Conservation (phyloP, 2,888 invertebrate genomes). For the Tridacna crocea region DNA sequence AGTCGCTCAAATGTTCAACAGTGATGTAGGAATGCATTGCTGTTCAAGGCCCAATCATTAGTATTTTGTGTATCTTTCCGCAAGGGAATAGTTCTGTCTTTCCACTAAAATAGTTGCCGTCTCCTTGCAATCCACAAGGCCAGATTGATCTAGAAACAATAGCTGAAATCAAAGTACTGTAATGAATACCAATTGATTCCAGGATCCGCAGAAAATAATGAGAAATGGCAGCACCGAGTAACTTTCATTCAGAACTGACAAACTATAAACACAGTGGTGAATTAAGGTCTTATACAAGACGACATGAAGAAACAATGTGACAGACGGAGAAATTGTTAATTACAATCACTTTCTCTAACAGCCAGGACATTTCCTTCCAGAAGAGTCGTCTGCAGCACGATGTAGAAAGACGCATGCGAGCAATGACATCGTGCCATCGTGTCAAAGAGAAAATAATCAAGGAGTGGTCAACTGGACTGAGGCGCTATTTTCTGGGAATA, state of each 20-base stretch:
- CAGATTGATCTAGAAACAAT: conserved; percentile 62
- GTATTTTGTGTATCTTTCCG: conserved; percentile 16
- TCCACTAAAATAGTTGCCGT: conserved; percentile 19
- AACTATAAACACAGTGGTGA: no score
- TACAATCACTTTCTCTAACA: neutral
- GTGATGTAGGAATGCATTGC: no score
- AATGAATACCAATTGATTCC: conserved; percentile 57
- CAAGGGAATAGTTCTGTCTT: conserved; percentile 21
- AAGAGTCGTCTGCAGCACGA: neutral
- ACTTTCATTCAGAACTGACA: neutral
- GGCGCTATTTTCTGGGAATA: neutral
- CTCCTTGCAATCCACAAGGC: conserved; percentile 31
- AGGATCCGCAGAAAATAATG: conserved; percentile 9
- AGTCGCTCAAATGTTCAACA: no score
- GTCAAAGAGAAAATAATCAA: neutral
- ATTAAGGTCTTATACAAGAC: no score
- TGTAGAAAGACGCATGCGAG: neutral
- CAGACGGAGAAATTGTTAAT: neutral
- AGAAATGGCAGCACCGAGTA: conserved; percentile 12
- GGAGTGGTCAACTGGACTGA: no score
- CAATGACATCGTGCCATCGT: neutral
- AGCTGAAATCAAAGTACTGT: conserved; percentile 44
- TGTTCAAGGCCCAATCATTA: neutral
- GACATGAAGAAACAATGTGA: neutral
- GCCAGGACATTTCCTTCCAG: neutral